Evolutionary conservation across 1,140 invertebrate genomes (phyloP), one percentile per base, ranked within the genome.

Genomic region (Asbolus verrucosus): DNA sequence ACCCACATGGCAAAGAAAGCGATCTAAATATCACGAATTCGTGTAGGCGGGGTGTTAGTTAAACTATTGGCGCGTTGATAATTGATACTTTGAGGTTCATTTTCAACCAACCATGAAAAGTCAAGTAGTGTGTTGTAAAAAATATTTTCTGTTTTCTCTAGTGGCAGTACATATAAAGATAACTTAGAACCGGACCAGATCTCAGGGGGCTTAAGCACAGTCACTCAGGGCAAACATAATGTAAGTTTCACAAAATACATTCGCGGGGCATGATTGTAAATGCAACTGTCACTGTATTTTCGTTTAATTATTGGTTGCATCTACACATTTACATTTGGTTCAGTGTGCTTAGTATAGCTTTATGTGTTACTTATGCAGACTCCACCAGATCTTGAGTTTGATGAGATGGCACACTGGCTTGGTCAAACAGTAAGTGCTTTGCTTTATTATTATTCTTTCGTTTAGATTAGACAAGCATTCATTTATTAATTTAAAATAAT

Each of bases 331-430:
- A n/a, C 41, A 21, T 62, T 43, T 6, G 14, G 43, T 65, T 65
- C 73, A 70, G 43, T 60, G 59, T 70, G 67, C 67, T 76, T 70
- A 65, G 43, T 66, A 69, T 59, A 54, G 76, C 74, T 77, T 73
- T 77, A 65, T 79, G 73, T 79, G 33, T 76, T 82, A 54, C 46
- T 21, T 54, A 54, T 75, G 77, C 83, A 89, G 89, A 91, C 85
- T 85, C 89, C 88, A 74, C 75, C 74, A 83, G 91, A 94, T 79
- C 90, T 89, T 81, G 94, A 97, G 83, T 94, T 96, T 85, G 93
- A 94, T 85, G 94, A 97, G 85, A 96, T 96, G 88, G 94, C 94
- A 76, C 91, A 92, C 77, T 97, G 94, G 94, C 87, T 96, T 77
- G 89, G 87, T 78, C 89, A 84, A 14, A 78, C 79, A 71, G 80